Base-by-base conservation (phyloP, 2,113 vertebrate species). In the Myotis yumanensis region DNA sequence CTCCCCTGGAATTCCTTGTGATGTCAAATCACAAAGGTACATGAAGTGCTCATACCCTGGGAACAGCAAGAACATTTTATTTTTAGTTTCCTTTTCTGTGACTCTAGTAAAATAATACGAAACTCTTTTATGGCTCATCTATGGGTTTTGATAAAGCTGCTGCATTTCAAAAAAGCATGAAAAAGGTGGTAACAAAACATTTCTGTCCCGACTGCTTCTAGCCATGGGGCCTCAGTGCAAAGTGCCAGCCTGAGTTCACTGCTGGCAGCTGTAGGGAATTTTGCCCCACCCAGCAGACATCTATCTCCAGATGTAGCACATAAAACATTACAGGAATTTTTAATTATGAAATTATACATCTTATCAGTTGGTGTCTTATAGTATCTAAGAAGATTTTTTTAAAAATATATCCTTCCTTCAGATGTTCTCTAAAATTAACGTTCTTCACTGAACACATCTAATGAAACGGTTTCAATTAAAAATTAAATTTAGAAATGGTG, bases 21-120 rank as follows among this genome's bases (percentile, higher is more conserved):
- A 97, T 98, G 96, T 97, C 94, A 93, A 54, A 97, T 97, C 97
- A 98, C 96, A 96, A 94, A 93, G 82, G 73, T 79, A 91, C 95
- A 71, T 96, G 93, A 98, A 98, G 91, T 95, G 96, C 88, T 94
- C 71, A 64, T 23, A 91, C 28, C 52, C 84, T 0, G 4, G 84
- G 84, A 35, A 30, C 94, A 93, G 94, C 83, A 32, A 93, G 89
- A 89, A 32, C 3, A 88, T 87, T 95, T 92, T 90, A 97, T 97
- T 97, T 97, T 97, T 97, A 97, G 95, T 90, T 92, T 94, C 91
- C 75, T 97, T 97, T 96, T 96, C 95, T 96, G 88, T 96, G 89
- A 97, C 95, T 96, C 95, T 92, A 89, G 92, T 92, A 96, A 97
- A 96, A 97, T 97, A 96, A 96, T 95, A 85, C 32, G 32, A 95